Base-by-base conservation (phyloP, 2,888 invertebrate species). In the Hipparchia semele region DNA sequence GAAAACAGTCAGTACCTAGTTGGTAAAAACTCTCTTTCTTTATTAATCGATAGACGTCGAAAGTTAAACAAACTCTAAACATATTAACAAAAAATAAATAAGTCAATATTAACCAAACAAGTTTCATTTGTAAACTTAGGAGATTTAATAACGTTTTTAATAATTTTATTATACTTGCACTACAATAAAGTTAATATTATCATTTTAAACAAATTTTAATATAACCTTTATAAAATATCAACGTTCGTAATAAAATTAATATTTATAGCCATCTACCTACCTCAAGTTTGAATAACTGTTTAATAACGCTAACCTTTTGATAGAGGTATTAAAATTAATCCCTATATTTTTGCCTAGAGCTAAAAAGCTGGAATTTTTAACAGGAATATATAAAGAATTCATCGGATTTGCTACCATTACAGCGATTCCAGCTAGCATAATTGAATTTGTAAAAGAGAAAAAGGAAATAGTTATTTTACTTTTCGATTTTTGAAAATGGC, bases 381-480 rank as follows among this genome's bases (percentile, higher is more conserved):
- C 12, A 39, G 49, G 53, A 65, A 65, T 53, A 51, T 53, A 39
- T 53, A 65, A 33, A 65, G 65, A 65, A 65, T 65, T 65, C 53
- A 65, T 65, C 7, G 53, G 33, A 56, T 67, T 67, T 46, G 9
- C 46, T 67, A 46, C 46, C 58, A 46, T 67, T 67, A 67, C 46
- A 67, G 46, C 56, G 39, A 58, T 67, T 46, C 45, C 45, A 56
- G 56, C 23, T 7, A 49, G 49, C 5, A 2, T 49, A 49, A 67
- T 58, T 56, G 45, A 67, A 67, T 67, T 46, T n/a, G 56, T 58
- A 13, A 70, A 39, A 69, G 68, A 51, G 56, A 13, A 49, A n/a
- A 70, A n/a, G 9, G 62, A 54, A 70, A 70, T 46, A n/a, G 68
- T 49, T 49, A 13, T 68, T 68, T 33, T 45, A 56, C 23, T 13